Evolutionary conservation across 1,140 invertebrate genomes (phyloP).

Genomic region (Ips typographus): DNA sequence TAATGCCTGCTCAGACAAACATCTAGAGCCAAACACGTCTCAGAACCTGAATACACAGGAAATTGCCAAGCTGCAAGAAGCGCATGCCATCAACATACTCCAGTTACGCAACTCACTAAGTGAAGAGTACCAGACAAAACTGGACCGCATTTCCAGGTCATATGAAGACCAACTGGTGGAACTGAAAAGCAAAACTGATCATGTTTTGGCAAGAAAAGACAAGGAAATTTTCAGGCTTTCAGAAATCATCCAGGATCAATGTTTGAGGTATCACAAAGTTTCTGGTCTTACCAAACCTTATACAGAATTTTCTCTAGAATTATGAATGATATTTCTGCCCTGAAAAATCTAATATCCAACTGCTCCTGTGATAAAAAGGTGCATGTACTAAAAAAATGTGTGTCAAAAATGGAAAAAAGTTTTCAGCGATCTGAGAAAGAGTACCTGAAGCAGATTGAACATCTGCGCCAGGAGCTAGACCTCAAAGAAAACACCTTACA

Average conservation of each 20-base stretch:
- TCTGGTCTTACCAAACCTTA: not conserved
- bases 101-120: conserved; percentile 20
- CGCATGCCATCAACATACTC: conserved; percentile 6
- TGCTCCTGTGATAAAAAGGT: conserved; percentile 34
- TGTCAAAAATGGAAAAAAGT: conserved; percentile 41
- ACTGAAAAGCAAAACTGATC: conserved; percentile 14
- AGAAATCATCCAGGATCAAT: conserved; percentile 37
- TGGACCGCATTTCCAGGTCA: conserved; percentile 17
- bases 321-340: conserved; percentile 33
- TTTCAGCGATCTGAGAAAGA: conserved; percentile 40
- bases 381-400: conserved; percentile 35
- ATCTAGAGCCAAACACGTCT: not conserved
- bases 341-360: conserved; percentile 30
- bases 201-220: conserved; percentile 32
- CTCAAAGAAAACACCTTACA: conserved; percentile 35
- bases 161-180: conserved; percentile 21
- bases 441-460: conserved; percentile 39
- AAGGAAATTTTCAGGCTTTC: conserved; percentile 34
- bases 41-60: not conserved
- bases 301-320: conserved; percentile 26
- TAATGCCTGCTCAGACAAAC: not conserved
- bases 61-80: conserved; percentile 28
- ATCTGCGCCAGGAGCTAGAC: conserved; percentile 35
- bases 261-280: conserved; percentile 8
- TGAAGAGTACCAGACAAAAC: conserved; percentile 18